phyloP scores from a whole-genome alignment of 2,888 invertebrate species.

The Dione vanillae region DNA sequence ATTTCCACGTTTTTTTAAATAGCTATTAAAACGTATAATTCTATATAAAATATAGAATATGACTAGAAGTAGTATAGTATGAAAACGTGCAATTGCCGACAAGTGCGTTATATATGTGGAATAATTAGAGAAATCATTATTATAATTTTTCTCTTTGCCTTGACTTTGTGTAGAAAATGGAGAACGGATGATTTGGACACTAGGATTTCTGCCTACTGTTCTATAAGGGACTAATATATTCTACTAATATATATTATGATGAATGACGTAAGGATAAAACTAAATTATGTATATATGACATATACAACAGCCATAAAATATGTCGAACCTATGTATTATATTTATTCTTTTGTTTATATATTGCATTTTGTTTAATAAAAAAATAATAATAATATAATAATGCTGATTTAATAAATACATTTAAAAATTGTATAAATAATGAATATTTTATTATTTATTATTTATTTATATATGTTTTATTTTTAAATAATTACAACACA shows the following conservation, averaged over 20 bases:
- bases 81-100: too few relatives aligned
- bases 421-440: neutral
- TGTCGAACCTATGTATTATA: neutral
- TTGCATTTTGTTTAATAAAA: too few relatives aligned
- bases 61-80: too few relatives aligned
- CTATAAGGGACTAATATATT: too few relatives aligned
- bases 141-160: too few relatives aligned
- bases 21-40: too few relatives aligned
- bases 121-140: too few relatives aligned
- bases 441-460: neutral
- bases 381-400: neutral
- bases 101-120: too few relatives aligned
- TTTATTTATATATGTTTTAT: neutral
- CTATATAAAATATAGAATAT: too few relatives aligned
- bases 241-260: neutral
- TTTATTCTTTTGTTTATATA: neutral
- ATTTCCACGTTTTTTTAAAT: too few relatives aligned
- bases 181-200: neutral
- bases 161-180: neutral
- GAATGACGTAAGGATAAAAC: neutral
- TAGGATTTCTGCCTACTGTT: neutral
- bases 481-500: neutral
- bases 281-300: neutral
- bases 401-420: neutral
- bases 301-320: conserved; percentile 6